phyloP scores from a whole-genome alignment of 2,888 invertebrate genomes.

The Alloplasta piceator region DNA sequence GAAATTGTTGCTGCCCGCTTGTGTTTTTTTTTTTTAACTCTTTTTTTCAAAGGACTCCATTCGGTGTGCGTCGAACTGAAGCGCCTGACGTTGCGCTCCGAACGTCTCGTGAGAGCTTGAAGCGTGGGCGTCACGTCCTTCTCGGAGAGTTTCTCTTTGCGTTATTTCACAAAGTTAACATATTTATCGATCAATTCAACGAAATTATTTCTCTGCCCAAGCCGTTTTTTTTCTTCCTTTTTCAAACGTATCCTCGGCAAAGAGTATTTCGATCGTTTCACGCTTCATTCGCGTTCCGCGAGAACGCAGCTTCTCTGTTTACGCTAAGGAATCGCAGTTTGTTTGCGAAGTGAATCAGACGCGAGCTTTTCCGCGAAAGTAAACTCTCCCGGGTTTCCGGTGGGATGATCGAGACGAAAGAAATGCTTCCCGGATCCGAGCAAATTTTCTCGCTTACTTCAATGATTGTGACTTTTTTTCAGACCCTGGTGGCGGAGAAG shows the following conservation, averaged over 20 bases:
- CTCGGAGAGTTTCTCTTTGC: constrained; percentile 62
- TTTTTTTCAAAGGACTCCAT: constrained; percentile 59
- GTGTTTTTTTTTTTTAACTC: constrained; percentile 4
- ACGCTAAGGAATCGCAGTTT: constrained; percentile 29
- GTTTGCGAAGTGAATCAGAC: constrained; percentile 49
- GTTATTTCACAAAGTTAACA: constrained; percentile 31
- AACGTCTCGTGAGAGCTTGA: constrained; percentile 65
- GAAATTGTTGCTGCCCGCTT: constrained; percentile 8
- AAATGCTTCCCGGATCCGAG: neutral
- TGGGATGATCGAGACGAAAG: constrained; percentile 3
- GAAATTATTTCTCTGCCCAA: neutral
- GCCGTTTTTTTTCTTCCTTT: neutral
- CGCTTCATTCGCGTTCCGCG: constrained; percentile 24
- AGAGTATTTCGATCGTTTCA: constrained; percentile 26
- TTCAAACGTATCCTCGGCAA: neutral
- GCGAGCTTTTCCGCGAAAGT: constrained; percentile 33
- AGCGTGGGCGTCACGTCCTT: constrained; percentile 80
- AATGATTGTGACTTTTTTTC: constrained; percentile 33
- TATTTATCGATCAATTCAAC: constrained; percentile 6
- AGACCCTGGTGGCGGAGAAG: constrained; percentile 78
- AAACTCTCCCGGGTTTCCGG: neutral
- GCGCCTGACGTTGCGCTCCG: constrained; percentile 60
- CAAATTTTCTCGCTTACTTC: neutral
- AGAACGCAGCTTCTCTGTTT: constrained; percentile 36
- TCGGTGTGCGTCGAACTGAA: constrained; percentile 48